Evolutionary conservation across 2,797 vertebrate genomes (phyloP), one percentile per base, ranked within the genome.

Genomic region (Onychomys torridus): DNA sequence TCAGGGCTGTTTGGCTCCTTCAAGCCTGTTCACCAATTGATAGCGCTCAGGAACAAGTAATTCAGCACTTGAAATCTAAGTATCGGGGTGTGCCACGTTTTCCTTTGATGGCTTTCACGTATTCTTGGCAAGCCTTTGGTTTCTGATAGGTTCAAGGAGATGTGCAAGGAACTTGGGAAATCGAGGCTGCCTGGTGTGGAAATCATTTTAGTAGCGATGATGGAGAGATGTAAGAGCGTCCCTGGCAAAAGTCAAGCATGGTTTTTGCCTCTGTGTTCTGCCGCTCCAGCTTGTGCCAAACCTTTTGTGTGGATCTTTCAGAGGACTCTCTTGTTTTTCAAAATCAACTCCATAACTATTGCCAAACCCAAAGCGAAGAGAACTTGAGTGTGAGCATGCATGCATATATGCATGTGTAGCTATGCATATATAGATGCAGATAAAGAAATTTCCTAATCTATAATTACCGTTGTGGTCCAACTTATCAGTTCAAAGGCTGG

Each of bases 131-230:
- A 94, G 32, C 63, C 57, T 91, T 79, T 67, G 49, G 43, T 61
- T 91, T 93, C 91, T 83, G 91, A 96, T 90, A 67, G 49, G 34
- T 77, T 83, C 55, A 77, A 71, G 25, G 82, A 96, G 49, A 19
- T 79, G 83, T 79, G 8, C 67, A 73, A 55, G 75, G 63, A 71
- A 59, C 69, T 75, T 83, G 77, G 57, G 76, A 94, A 87, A 52
- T 14, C 46, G 37, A 83, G 46, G 16, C 81, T 7, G 90, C 49
- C 67, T 73, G 43, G 61, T 82, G 9, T 83, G 73, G 59, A 73
- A 91, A 86, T 91, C 78, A 78, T 89, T 81, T 94, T 83, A 88
- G 91, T 6, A 78, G 12, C 49, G n/a, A 55, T 49, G 76, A 25
- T 69, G n/a, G 16, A 95, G 90, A 93, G n/a, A 71, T n/a, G 75